phyloP scores from a whole-genome alignment of 2,113 vertebrate genomes.

The Parus major region DNA sequence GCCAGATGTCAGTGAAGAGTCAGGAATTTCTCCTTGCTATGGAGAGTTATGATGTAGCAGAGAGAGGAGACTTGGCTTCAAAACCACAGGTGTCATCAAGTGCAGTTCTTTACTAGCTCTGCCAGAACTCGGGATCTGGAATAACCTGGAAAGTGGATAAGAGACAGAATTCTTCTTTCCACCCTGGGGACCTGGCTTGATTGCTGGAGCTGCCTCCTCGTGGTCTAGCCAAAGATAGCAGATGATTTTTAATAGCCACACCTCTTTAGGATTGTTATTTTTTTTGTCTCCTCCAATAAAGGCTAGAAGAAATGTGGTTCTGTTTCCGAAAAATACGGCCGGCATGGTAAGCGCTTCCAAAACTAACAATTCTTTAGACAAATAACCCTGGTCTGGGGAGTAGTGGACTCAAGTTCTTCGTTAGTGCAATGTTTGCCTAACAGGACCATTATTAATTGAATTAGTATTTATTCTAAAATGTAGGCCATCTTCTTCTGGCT shows the following conservation, averaged over 20 bases:
- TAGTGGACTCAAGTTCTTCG: not conserved
- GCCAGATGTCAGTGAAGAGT: not conserved
- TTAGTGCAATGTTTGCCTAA: not conserved
- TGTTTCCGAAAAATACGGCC: not conserved
- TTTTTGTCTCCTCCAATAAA: not conserved
- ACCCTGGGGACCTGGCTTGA: not conserved
- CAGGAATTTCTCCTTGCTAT: not conserved
- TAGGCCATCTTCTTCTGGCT: not conserved
- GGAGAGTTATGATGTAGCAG: not conserved
- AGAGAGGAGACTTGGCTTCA: not conserved
- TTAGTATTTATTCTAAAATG: not conserved
- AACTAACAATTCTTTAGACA: not conserved
- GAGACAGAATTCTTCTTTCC: not conserved
- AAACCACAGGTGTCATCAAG: not conserved
- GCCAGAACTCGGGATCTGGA: not conserved
- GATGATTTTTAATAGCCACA: conserved; percentile 10
- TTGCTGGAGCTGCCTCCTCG: not conserved
- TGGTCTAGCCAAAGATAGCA: not conserved
- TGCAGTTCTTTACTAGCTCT: not conserved
- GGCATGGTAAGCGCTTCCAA: not conserved
- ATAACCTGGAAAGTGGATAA: not conserved
- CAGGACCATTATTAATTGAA: not conserved
- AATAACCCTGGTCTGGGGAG: not conserved
- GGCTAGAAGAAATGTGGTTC: not conserved
- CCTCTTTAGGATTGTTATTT: not conserved